These are phyloP conservation scores for Eilema griseolum DNA, from an alignment of 2,888 invertebrate genomes.

Conservation along the genomic window DNA sequence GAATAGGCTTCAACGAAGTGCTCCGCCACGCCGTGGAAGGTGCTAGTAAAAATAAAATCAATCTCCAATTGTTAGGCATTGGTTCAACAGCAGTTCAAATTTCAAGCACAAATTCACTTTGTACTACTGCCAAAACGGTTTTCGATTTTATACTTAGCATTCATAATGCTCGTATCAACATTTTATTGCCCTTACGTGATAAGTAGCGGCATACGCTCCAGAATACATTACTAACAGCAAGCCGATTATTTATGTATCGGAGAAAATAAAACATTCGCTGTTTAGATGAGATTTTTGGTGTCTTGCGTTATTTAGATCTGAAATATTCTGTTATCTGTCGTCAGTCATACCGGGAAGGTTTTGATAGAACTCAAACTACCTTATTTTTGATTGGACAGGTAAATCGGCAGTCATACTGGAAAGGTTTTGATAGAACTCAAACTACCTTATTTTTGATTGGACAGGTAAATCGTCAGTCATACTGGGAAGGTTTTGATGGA, in stretches of 20 bases:
- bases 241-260: slow-evolving; percentile 14
- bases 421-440: no score
- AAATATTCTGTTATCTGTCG: background rate
- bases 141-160: slow-evolving; percentile 20
- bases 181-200: slow-evolving; percentile 30
- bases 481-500: no score
- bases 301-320: background rate
- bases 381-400: background rate
- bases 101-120: background rate
- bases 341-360: no score
- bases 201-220: slow-evolving; percentile 19
- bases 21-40: no score
- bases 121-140: slow-evolving; percentile 10
- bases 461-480: no score
- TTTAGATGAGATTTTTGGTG: background rate
- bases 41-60: no score
- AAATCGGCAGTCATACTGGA: no score
- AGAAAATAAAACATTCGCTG: slow-evolving; percentile 10
- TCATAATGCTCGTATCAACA: slow-evolving; percentile 23
- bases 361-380: background rate
- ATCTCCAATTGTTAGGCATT: background rate
- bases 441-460: background rate
- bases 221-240: slow-evolving; percentile 21
- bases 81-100: background rate
- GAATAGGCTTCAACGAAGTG: no score